Evolutionary conservation across 2,888 invertebrate genomes (phyloP).

Genomic region (Ischnura elegans): DNA sequence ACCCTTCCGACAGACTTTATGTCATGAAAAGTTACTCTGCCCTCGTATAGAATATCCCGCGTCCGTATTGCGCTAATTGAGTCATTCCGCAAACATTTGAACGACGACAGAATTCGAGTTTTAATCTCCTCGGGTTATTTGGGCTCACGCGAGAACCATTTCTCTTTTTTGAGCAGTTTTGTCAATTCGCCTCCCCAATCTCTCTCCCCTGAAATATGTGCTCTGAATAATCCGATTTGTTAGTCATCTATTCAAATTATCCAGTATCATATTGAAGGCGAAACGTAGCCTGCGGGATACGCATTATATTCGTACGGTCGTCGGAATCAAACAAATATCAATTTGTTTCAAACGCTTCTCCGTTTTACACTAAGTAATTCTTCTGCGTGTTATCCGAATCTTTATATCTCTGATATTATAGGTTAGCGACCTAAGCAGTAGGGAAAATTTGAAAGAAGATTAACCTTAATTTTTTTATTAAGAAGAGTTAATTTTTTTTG

Average conservation of each 20-base stretch:
- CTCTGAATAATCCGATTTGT: not conserved
- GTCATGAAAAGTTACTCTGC: not conserved
- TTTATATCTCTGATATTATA: too few species aligned
- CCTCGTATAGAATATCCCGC: not conserved
- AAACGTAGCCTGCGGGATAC: not conserved
- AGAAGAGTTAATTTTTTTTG: too few species aligned
- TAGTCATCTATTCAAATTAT: not conserved
- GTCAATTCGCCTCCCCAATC: not conserved
- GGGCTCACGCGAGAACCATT: constrained; percentile 37
- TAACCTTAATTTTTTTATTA: too few species aligned
- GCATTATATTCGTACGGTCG: not conserved
- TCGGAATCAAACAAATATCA: not conserved
- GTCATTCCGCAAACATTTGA: constrained; percentile 17
- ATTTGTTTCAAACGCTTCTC: too few species aligned
- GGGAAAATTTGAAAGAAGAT: too few species aligned
- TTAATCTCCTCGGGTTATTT: constrained; percentile 53
- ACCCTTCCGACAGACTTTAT: not conserved
- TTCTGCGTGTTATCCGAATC: too few species aligned
- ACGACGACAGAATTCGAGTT: not conserved
- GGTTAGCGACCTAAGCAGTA: too few species aligned
- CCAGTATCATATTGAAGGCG: not conserved
- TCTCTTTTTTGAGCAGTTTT: not conserved
- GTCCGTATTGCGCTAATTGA: constrained; percentile 24
- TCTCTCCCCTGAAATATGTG: not conserved
- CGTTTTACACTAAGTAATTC: too few species aligned